A percentile compares a stretch with the other conserved stretches of the same genome.
Evolutionary conservation across 30 jellyfish, hydroid and myxozoan genomes (phyloP).

Genomic region (Mastigias papua): DNA sequence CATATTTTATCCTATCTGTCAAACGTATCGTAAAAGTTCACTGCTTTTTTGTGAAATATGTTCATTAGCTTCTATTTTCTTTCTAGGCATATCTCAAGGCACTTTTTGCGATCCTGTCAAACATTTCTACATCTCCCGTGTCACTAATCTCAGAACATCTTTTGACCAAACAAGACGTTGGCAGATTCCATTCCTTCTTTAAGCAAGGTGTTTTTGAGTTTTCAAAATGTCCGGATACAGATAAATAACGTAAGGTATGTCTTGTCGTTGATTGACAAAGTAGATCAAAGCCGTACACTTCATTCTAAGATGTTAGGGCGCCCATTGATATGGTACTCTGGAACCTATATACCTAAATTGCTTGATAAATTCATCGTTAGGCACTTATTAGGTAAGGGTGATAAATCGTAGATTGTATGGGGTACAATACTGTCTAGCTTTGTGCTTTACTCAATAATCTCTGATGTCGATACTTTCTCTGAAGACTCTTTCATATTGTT

Average conservation of each 20-base stretch:
- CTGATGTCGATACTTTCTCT: no score
- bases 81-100: slow-evolving; percentile 93
- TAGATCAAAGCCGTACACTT: not conserved
- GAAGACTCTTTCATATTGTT: no score
- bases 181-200: slow-evolving; percentile 88
- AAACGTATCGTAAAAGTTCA: no score
- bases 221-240: slow-evolving; percentile 55
- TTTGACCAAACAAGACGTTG: slow-evolving; percentile 89
- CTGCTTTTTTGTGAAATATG: no score
- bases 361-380: not conserved
- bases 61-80: not conserved
- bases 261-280: not conserved
- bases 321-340: no score
- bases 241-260: not conserved
- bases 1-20: no score
- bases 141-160: slow-evolving; percentile 77
- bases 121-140: slow-evolving; percentile 74
- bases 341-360: not conserved
- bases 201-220: slow-evolving; percentile 94
- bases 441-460: no score
- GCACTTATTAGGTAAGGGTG: no score
- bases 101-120: slow-evolving; percentile 87
- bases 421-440: no score
- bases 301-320: no score
- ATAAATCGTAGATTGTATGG: no score